Percentiles rank a stretch among this genome's conserved stretches.
Conservation (phyloP, 2,113 vertebrate genomes). For the Plecturocebus donacophilus region DNA sequence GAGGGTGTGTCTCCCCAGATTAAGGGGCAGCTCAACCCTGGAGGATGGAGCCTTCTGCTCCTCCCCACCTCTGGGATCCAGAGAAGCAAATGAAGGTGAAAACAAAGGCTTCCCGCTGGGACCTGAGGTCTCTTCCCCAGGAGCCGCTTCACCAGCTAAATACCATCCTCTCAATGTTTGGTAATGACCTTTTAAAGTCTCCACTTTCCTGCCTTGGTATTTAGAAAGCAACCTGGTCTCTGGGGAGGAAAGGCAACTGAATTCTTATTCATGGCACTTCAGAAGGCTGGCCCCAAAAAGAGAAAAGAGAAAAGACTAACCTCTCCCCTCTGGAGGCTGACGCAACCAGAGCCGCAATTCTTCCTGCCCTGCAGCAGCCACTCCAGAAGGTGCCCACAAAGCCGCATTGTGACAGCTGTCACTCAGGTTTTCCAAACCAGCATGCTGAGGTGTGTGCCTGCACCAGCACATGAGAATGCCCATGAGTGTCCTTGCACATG, state of each 20-base stretch:
- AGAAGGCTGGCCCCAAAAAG: constrained; percentile 73
- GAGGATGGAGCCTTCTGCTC: background rate
- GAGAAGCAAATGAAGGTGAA: background rate
- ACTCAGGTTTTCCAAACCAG: constrained; percentile 65
- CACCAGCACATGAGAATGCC: background rate
- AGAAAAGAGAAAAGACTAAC: constrained; percentile 56
- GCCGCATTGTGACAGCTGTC: constrained; percentile 77
- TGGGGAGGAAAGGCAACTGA: constrained; percentile 68
- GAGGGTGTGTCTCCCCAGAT: background rate
- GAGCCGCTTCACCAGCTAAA: constrained; percentile 73
- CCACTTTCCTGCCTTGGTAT: constrained; percentile 80
- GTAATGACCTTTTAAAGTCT: constrained; percentile 81
- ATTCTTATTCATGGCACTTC: constrained; percentile 75
- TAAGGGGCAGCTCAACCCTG: background rate
- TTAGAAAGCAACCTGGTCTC: constrained; percentile 78
- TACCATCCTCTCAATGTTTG: constrained; percentile 78
- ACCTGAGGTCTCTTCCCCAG: background rate
- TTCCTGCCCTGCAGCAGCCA: constrained; percentile 73
- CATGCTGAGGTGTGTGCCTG: accelerated
- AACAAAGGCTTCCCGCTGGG: constrained; percentile 14
- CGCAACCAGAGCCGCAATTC: accelerated
- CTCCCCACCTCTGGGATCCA: background rate
- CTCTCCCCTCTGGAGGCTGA: constrained; percentile 68
- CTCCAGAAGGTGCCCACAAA: background rate
- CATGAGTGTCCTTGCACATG: accelerated